Base-by-base conservation (phyloP, 53 echinoderm and acorn worm genomes). In the Temnopleurus reevesii region DNA sequence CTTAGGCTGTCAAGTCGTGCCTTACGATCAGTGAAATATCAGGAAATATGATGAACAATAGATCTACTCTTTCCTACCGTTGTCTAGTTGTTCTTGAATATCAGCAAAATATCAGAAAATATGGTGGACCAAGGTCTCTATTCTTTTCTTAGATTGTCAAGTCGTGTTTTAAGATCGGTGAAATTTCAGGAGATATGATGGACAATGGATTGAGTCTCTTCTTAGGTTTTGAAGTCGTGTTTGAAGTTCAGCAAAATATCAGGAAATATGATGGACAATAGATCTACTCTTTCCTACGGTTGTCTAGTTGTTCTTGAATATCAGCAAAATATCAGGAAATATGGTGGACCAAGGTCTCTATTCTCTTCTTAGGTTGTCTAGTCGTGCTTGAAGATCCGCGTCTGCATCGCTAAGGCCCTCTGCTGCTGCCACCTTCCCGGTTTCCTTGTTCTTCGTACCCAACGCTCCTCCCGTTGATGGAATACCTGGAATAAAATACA, bases 321-420 rank as follows among this genome's bases (percentile, higher is more conserved):
- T 53, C 53, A 53, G 9, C 53, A 12, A 17, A 53, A 9, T 17
- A 53, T 12, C 53, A 53, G 9, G 9, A 53, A 53, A 17, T 53
- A 9, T 12, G 9, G 17, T 53, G 53, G 53, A 12, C 53, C n/a
- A n/a, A n/a, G n/a, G n/a, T n/a, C n/a, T 38, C 71, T 91, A 95
- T 71, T 98, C 99, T 88, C 99, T 89, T 49, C 95, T 92, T 71
- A 98, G 93, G 47, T 98, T 96, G 60, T 99, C 99, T 35, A 99
- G 76, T 46, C 99, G 94, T 17, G 99, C 99, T 81, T 99, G 99
- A 5, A 99, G 89, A 84, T 99, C 99, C 23, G 95, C 96, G 21
- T 99, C 95, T 0, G 95, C 97, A 45, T 92, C 99, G 38, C 93
- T 92, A 2, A 92, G 84, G 12, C 91, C 98, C 9, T 91, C 96